Evolutionary conservation across 1,140 invertebrate genomes (phyloP).

Genomic region (Habropoda laboriosa): DNA sequence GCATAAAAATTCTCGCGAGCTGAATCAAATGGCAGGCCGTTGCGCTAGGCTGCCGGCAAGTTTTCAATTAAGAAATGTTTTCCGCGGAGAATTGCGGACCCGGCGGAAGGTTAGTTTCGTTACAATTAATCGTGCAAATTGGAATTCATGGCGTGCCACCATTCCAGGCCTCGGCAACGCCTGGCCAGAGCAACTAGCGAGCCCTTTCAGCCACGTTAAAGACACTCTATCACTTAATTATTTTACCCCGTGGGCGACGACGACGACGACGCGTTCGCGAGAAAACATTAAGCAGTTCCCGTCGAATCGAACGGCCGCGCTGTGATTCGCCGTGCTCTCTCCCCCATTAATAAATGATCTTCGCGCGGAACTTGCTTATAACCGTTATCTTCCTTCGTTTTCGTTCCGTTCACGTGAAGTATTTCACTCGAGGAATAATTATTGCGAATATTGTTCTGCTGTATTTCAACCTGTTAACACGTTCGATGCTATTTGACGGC

Average conservation of each 20-base stretch:
- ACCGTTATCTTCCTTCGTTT: not conserved
- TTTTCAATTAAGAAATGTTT: slow-evolving; percentile 53
- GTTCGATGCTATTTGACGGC: no score
- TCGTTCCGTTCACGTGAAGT: not conserved
- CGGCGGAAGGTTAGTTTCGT: slow-evolving; percentile 41
- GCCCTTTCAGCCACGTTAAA: not conserved
- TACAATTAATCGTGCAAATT: slow-evolving; percentile 51
- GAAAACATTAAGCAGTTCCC: not conserved
- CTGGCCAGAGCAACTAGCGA: not conserved
- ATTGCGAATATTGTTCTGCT: not conserved
- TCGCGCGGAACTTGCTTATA: not conserved
- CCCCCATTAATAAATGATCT: not conserved
- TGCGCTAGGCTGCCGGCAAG: not conserved
- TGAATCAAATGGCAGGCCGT: not conserved
- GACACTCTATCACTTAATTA: slow-evolving; percentile 13
- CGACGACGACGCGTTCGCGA: not conserved
- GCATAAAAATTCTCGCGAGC: not conserved
- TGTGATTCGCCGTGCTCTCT: not conserved
- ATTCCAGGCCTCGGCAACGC: not conserved
- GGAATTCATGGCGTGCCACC: slow-evolving; percentile 28
- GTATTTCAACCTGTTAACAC: not conserved
- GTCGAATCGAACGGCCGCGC: not conserved
- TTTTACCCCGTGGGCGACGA: not conserved
- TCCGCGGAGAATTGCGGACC: slow-evolving; percentile 21
- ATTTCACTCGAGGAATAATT: not conserved